Evolutionary conservation across 1,140 invertebrate genomes (phyloP).

Genomic region (Lutraria rhynchaena): DNA sequence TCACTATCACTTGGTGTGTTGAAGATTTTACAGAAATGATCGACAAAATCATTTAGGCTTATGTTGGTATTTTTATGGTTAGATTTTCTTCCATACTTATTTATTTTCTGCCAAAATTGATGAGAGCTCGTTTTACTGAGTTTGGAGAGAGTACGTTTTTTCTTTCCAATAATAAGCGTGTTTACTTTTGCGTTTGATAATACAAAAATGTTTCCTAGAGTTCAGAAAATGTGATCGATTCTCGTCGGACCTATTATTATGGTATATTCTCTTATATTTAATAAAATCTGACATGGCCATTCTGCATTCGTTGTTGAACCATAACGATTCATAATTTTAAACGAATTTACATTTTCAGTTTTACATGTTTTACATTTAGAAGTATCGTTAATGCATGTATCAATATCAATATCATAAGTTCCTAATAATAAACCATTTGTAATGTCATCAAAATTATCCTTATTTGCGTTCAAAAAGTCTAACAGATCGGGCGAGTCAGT

Average conservation of each 20-base stretch:
- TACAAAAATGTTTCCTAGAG: neutral
- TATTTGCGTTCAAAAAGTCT: neutral
- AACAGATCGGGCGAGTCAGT: neutral
- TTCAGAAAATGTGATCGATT: neutral
- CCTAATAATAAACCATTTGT: neutral
- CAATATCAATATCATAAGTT: neutral
- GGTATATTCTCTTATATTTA: neutral
- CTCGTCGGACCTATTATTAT: neutral
- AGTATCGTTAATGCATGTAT: neutral
- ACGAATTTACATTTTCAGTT: neutral
- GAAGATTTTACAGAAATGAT: no score
- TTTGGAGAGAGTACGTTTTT: neutral
- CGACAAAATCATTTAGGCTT: neutral
- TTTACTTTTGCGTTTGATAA: neutral
- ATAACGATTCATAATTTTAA: neutral
- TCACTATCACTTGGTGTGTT: no score
- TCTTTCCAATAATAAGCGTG: neutral
- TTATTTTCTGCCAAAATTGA: neutral
- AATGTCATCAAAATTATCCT: neutral
- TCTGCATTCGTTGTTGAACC: neutral
- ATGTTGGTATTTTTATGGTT: neutral
- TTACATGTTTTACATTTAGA: neutral
- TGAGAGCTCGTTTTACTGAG: neutral
- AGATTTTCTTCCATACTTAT: neutral
- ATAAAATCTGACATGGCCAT: neutral